Evolutionary conservation across 2,113 vertebrate genomes (phyloP).

Genomic region (Bolborhynchus lineola): DNA sequence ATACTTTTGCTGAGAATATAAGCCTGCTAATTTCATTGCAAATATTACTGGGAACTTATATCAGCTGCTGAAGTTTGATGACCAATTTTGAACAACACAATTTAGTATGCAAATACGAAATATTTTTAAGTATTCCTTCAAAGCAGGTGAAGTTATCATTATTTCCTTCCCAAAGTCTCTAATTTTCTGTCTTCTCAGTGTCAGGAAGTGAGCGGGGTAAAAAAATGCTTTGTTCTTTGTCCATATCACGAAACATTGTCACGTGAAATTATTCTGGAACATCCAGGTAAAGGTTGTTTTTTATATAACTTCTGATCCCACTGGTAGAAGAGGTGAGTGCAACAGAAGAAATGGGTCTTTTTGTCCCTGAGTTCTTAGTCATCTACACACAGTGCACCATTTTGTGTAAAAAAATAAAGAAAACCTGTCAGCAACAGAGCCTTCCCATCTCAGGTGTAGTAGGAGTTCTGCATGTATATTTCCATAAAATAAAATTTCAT

Average conservation of each 20-base stretch:
- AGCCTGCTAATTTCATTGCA: neutral
- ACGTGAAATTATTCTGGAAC: neutral
- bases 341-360: neutral
- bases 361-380: neutral
- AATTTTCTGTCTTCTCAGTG: neutral
- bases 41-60: neutral
- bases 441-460: neutral
- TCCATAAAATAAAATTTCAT: neutral
- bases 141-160: neutral
- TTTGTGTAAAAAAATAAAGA: neutral
- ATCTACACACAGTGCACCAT: neutral
- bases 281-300: neutral
- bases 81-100: neutral
- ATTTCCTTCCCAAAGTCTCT: neutral
- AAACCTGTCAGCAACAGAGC: neutral
- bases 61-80: neutral
- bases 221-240: neutral
- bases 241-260: neutral
- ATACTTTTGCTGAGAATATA: neutral
- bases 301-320: neutral
- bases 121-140: neutral
- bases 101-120: neutral
- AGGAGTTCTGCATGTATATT: neutral
- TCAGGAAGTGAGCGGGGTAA: neutral
- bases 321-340: neutral